These are phyloP conservation scores for Vulpes vulpes DNA, from an alignment of 2,113 vertebrate species.

Conservation along the genomic window DNA sequence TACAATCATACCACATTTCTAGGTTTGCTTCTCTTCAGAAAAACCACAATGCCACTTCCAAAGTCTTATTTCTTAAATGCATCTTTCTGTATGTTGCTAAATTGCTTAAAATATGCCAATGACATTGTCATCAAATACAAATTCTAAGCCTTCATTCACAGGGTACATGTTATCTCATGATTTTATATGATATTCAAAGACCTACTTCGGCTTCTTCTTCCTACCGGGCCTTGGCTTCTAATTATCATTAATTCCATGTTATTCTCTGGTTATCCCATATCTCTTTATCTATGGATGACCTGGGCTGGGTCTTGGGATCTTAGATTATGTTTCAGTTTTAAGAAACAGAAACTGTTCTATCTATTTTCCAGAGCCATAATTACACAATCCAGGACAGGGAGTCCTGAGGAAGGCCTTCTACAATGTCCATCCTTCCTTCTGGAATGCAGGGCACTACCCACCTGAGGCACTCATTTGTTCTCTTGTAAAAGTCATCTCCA, in stretches of 20 bases:
- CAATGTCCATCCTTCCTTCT: neutral
- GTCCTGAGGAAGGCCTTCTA: neutral
- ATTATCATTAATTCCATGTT: neutral
- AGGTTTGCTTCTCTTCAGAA: neutral
- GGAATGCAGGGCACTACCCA: neutral
- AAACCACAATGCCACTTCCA: neutral
- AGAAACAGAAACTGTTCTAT: neutral
- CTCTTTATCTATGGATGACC: neutral
- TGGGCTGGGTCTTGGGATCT: neutral
- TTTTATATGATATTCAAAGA: neutral
- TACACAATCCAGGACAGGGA: neutral
- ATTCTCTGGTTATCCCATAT: neutral
- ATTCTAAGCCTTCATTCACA: neutral
- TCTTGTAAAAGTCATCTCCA: neutral
- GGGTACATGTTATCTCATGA: neutral
- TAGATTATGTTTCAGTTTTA: neutral
- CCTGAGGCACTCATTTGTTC: neutral
- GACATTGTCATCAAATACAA: neutral
- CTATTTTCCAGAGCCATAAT: neutral
- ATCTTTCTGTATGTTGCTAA: neutral
- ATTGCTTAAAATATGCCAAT: neutral
- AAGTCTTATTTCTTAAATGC: neutral
- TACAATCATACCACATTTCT: neutral
- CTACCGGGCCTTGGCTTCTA: neutral
- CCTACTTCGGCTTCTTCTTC: neutral